Evolutionary conservation across 1,140 invertebrate genomes (phyloP), one percentile per base, ranked within the genome.

Genomic region (Dendrolimus kikuchii): DNA sequence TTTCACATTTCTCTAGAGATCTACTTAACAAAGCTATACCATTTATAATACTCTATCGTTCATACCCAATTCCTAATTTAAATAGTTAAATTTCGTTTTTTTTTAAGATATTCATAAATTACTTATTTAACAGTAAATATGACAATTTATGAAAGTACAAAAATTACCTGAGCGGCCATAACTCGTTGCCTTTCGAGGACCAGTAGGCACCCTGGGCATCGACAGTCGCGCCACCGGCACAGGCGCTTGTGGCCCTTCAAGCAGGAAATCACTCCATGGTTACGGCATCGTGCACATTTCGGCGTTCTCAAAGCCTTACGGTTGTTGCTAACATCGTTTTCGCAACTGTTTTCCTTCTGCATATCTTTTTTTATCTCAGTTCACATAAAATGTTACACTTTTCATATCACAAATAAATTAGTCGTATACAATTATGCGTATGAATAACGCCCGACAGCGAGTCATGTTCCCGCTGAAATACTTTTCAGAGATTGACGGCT

Each of bases 261-360:
- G 64, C 94, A 94, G 0, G 94, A 96, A 58, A 96, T 95, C 6
- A 96, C 93, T 0, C 95, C 95, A 68, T 97, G 95, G 77, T 97
- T 97, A 43, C 95, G 88, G 67, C 95, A 97, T 6, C 95, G 86
- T 1, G 95, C 95, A 77, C 95, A 97, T 86, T 96, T 96, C 6
- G 95, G 95, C 36, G 93, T 95, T 40, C 95, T 74, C 38, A 92
- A 71, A 40, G 81, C 67, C 51, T 81, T 82, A 7, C 80, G 66
- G 49, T 5, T 46, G 8, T 43, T 45, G 39, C 47, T 46, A 5
- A 47, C 65, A 38, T 71, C 69, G 48, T 43, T 49, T 10, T 66
- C 68, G 40, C 43, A 46, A 49, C 53, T 53, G 43, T 41, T 61
- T 54, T 76, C 80, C 65, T 62, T 72, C 68, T 71, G 69, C 77